These are phyloP conservation scores for Pandion haliaetus DNA, from an alignment of 2,113 vertebrate species.

Conservation along the genomic window DNA sequence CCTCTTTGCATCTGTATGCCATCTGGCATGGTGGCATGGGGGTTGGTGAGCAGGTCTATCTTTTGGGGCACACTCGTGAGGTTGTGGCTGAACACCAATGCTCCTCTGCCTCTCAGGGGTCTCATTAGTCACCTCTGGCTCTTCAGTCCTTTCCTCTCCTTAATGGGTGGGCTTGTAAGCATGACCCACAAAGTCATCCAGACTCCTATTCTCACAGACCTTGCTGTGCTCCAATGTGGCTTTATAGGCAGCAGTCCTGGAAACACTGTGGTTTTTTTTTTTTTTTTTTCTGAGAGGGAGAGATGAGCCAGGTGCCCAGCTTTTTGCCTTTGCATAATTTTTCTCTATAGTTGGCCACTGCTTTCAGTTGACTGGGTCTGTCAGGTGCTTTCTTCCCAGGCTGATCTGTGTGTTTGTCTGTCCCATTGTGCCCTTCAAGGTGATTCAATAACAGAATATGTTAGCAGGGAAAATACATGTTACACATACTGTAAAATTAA, in stretches of 20 bases:
- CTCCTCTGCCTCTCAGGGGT: background rate
- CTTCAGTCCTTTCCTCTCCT: background rate
- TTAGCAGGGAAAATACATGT: background rate
- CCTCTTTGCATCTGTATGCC: background rate
- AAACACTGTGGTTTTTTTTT: too few species aligned
- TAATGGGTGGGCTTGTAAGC: background rate
- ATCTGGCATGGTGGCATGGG: fast-evolving
- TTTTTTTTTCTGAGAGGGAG: background rate
- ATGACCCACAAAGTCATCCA: background rate
- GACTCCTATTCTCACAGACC: background rate
- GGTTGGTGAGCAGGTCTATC: background rate
- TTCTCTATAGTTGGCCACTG: background rate
- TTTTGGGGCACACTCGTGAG: background rate
- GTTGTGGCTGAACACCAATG: background rate
- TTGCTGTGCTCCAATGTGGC: background rate
- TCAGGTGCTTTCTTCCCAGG: background rate
- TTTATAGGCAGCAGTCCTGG: background rate
- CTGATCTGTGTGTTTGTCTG: background rate
- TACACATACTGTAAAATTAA: background rate
- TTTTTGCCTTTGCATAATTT: background rate
- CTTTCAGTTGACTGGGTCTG: background rate
- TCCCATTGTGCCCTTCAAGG: background rate
- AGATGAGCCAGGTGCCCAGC: background rate
- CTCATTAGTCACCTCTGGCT: background rate
- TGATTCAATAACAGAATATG: background rate